Conservation (phyloP, 2,888 invertebrate genomes). For the Andrena trimmerana region DNA sequence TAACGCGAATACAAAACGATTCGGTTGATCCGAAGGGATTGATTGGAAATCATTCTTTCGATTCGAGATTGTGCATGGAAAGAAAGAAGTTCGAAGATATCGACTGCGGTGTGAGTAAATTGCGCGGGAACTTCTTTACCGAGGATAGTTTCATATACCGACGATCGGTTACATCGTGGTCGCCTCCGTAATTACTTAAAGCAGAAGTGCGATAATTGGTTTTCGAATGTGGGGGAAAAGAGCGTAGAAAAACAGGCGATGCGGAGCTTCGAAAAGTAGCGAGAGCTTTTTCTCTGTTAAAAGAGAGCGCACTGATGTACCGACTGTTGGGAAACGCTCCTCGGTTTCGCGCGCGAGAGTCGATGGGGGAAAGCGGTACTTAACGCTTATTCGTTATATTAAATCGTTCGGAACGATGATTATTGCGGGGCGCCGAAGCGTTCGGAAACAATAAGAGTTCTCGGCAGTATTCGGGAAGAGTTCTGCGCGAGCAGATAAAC, state of each 20-base stretch:
- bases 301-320: background rate
- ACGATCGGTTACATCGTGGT: constrained; percentile 9
- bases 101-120: background rate
- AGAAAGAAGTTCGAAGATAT: background rate
- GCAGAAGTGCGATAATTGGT: no score
- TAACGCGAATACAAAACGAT: constrained; percentile 6
- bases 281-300: background rate
- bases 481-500: constrained; percentile 48
- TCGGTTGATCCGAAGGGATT: background rate
- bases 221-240: no score
- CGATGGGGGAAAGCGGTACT: constrained; percentile 12
- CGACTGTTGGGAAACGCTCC: constrained; percentile 7
- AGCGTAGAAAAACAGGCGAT: no score
- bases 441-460: constrained; percentile 62
- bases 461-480: constrained; percentile 76
- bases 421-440: constrained; percentile 50
- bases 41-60: background rate
- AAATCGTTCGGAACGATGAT: constrained; percentile 34
- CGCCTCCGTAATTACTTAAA: no score
- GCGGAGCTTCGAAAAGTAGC: background rate
- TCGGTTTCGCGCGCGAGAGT: background rate
- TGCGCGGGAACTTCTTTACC: constrained; percentile 2
- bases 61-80: background rate
- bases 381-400: constrained; percentile 30
- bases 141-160: background rate